These are phyloP conservation scores for Crossaster papposus DNA, from an alignment of 53 echinoderm and acorn worm genomes.

Conservation along the genomic window DNA sequence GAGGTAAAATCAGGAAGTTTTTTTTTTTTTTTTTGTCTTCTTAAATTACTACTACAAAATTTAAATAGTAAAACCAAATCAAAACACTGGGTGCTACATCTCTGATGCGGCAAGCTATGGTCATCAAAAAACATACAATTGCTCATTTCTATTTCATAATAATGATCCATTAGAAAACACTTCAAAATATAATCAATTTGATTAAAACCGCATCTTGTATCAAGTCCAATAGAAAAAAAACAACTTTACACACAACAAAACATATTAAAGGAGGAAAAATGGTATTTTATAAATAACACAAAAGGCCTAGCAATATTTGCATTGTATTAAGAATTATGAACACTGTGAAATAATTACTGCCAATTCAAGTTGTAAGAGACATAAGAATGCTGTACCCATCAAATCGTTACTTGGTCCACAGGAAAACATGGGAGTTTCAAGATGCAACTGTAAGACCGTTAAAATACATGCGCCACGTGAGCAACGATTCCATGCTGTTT, in stretches of 20 bases:
- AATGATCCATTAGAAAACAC: conserved; percentile 46
- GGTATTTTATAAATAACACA: conserved; percentile 25
- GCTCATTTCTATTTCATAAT: conserved; percentile 34
- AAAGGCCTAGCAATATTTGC: conserved; percentile 49
- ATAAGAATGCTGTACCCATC: background rate
- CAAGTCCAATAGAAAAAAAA: background rate
- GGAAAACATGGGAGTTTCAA: background rate
- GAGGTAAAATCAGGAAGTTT: conserved; percentile 12
- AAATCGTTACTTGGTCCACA: conserved; percentile 36
- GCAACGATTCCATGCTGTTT: background rate
- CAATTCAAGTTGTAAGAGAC: background rate
- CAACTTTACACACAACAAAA: background rate
- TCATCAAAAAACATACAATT: conserved; percentile 45
- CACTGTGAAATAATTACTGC: background rate
- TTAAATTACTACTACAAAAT: conserved; percentile 50
- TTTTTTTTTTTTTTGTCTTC: background rate
- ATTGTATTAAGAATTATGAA: conserved; percentile 29
- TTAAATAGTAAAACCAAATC: conserved; percentile 13
- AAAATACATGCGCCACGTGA: background rate
- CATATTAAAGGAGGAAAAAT: conserved; percentile 4
- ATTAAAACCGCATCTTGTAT: conserved; percentile 34
- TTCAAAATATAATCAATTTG: conserved; percentile 59
- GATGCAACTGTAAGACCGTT: background rate
- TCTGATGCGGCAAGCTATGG: conserved; percentile 53
- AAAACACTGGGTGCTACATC: conserved; percentile 43